phyloP scores from a whole-genome alignment of 1,140 invertebrate species.

The Teleogryllus occipitalis region DNA sequence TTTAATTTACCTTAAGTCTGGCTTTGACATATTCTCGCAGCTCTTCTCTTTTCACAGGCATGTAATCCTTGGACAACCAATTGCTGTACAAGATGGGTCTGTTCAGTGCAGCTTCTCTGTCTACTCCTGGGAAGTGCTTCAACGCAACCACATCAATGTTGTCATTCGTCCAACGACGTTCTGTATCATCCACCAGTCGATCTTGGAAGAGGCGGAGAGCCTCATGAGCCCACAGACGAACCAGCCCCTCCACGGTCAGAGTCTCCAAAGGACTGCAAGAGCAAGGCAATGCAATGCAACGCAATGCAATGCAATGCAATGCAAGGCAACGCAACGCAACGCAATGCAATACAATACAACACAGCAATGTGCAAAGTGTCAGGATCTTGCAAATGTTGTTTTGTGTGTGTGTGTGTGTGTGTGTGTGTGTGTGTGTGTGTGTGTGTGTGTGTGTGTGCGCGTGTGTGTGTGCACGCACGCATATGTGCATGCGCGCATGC shows the following conservation, averaged over 20 bases:
- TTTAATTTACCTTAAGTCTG: conserved; percentile 65
- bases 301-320: too few species aligned
- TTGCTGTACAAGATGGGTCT: conserved; percentile 96
- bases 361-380: too few species aligned
- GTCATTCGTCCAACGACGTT: conserved; percentile 96
- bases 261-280: conserved; percentile 72
- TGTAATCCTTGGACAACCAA: conserved; percentile 97
- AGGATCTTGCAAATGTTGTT: too few species aligned
- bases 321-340: too few species aligned
- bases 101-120: conserved; percentile 73
- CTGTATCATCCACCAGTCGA: conserved; percentile 86
- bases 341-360: neutral
- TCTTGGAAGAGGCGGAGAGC: conserved; percentile 95
- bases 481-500: too few species aligned
- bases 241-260: conserved; percentile 85
- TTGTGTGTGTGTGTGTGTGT: too few species aligned
- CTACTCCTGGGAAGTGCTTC: conserved; percentile 91
- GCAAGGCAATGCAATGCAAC: too few species aligned
- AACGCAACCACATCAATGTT: conserved; percentile 91
- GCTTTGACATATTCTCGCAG: conserved; percentile 94
- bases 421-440: too few species aligned
- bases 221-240: conserved; percentile 97
- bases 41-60: conserved; percentile 92
- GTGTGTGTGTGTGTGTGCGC: too few species aligned
- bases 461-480: too few species aligned